A percentile compares a stretch with the other conserved stretches of the same genome.
Conservation (phyloP, 1,140 invertebrate species). For the Bombus impatiens region DNA sequence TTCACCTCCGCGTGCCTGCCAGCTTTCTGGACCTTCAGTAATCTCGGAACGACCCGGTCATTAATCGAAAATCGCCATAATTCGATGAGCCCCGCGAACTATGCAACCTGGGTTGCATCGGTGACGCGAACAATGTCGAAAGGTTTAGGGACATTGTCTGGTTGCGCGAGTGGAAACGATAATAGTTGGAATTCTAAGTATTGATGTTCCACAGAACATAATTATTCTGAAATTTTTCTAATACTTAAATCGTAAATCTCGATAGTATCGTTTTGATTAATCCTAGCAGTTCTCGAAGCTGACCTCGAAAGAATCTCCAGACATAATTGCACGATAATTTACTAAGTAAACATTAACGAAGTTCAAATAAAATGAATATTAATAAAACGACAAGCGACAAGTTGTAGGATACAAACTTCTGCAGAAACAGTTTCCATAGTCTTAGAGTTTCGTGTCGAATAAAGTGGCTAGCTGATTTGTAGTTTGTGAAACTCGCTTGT, state of each 20-base stretch:
- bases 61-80: constrained; percentile 43
- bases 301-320: not conserved
- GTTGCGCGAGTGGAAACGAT: not conserved
- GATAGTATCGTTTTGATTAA: too few relatives aligned
- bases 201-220: not conserved
- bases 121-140: constrained; percentile 7
- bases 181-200: not conserved
- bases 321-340: not conserved
- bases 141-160: not conserved
- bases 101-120: not conserved
- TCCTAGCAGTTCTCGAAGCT: not conserved
- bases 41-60: constrained; percentile 40
- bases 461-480: too few relatives aligned
- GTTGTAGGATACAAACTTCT: too few relatives aligned
- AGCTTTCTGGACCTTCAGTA: constrained; percentile 10
- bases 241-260: not conserved
- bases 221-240: not conserved
- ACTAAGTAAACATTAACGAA: not conserved
- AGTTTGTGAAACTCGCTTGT: too few relatives aligned
- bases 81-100: constrained; percentile 45
- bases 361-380: too few relatives aligned
- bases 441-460: too few relatives aligned
- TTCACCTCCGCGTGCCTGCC: constrained; percentile 42
- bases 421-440: too few relatives aligned
- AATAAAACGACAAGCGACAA: too few relatives aligned